Base-by-base conservation (phyloP, 2,888 invertebrate genomes). In the Isoperla grammatica region DNA sequence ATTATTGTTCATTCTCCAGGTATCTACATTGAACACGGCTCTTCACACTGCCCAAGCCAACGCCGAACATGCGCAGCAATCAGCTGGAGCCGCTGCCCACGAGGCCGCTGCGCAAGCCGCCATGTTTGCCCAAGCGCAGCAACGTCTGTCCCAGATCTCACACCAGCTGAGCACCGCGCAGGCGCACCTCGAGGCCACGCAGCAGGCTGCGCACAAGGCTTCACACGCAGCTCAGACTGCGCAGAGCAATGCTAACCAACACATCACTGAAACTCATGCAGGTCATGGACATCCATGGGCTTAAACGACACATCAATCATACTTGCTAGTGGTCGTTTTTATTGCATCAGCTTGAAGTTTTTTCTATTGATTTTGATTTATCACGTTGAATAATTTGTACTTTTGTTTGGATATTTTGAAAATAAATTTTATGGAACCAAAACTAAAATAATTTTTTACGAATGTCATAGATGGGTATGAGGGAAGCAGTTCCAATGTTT, bases 71-170 rank as follows among this genome's bases (percentile, higher is more conserved):
- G 86, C 88, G 0, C 82, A 84, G 62, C 85, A 87, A 66, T 84
- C 88, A 0, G 83, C 88, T 0, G 82, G 83, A 0, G 87, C 87
- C 68, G 85, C 89, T 0, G 83, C 86, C 0, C 87, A 87, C 42
- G 88, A 90, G 71, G 74, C 87, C 6, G 88, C 88, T 0, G 86
- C 88, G 0, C 89, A 89, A 68, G 87, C 86, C 22, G 82, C 86
- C 46, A 88, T 88, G 88, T 85, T 88, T 1, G 86, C 88, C 4
- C 83, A 86, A 12, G 87, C 89, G 0, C 81, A 86, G 63, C 84
- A 85, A 65, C 74, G 87, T 40, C 74, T 87, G 15, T 81, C 84
- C 62, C 78, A 85, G 2, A 75, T 86, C 15, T 82, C 83, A 60
- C 84, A 87, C 39, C 87, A 88, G 68, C 76, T 88, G 19, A 80